Base-by-base conservation (phyloP, 2,113 vertebrate species). In the Alethe diademata region DNA sequence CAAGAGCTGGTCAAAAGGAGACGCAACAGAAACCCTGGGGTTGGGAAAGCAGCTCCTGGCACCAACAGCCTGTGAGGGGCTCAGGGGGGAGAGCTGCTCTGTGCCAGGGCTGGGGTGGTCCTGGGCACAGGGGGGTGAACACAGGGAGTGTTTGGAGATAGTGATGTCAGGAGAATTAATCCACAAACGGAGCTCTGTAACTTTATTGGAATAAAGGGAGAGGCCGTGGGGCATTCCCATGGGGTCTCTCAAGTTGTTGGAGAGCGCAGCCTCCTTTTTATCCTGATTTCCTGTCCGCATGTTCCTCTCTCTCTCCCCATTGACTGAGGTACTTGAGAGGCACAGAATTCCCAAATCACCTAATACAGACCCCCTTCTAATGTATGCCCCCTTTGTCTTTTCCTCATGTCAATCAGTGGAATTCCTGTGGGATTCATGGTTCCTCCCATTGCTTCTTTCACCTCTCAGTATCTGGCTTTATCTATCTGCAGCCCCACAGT, bases 21-120 rank as follows among this genome's bases (percentile, higher is more conserved):
- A 89, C 23, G 85, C 56, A 87, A 54, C 51, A 69, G 92, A 65
- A 90, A 67, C 86, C 36, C 67, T 36, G 26, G 36, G 48, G 0
- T 29, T 56, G 80, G 78, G 38, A 88, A 87, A 40, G 33, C 14
- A 5, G 57, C 45, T 74, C 72, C 81, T 12, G 64, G 71, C 87
- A 90, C 85, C 79, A 93, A 54, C 56, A 79, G 60, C 53, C 79
- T 92, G 65, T 87, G 79, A 91, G 81, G 43, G 81, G 83, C 73
- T 92, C 94, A 87, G 88, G 96, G 86, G 86, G 38, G 76, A 72
- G 91, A 54, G 12, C 75, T 48, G 90, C 80, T 57, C 45, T 58
- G 24, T 28, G 58, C 45, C 1, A 0, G 47, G 58, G 47, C 58
- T 62, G 13, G 17, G 23, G 8, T 33, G 36, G 18, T 28, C 31